Evolutionary conservation across 1,140 invertebrate species (phyloP), one percentile per base, ranked within the genome.

Genomic region (Sitophilus oryzae): DNA sequence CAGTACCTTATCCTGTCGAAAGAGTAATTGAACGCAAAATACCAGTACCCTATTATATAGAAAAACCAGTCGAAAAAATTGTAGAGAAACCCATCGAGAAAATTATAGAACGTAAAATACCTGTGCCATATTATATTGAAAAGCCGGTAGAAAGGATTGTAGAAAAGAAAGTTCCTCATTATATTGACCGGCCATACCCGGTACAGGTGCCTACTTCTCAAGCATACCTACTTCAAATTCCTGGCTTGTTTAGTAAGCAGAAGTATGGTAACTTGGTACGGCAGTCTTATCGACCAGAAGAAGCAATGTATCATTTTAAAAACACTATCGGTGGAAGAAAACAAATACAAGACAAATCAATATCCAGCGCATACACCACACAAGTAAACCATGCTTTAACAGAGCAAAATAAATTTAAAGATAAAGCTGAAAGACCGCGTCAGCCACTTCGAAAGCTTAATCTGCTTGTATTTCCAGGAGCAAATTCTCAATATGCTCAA

Each of bases 91-190:
- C 5, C 25, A 11, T 30, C 5, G 25, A 30, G 11, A 30, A 30
- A 11, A 11, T n/a, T n/a, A n/a, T 30, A 30, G 25, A 77, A 72
- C 11, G 74, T 16, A 41, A 57, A 38, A 50, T 60, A 25, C 56
- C 51, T 14, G 52, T 58, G 30, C 58, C 53, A 2, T 44, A 75
- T 57, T 75, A 75, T 50, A 59, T 77, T 1, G 72, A 77, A 22
- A 76, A 75, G 65, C 74, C 71, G 2, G 75, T 58, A 16, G 42
- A 66, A 51, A 54, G 68, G 61, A 61, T 62, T 53, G 52, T 65
- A 8, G 63, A 70, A 42, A 57, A 62, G 30, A 58, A 61, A n/a
- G 57, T 58, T 14, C 45, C 59, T 19, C 61, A 63, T 10, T 60
- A 53, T 21, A 51, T 57, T 8, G 45, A 57, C 3, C 52, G 56